Percentiles rank a stretch among this genome's conserved stretches.
These are phyloP conservation scores for Sipha flava DNA, from an alignment of 1,140 invertebrate species.

Conservation along the genomic window DNA sequence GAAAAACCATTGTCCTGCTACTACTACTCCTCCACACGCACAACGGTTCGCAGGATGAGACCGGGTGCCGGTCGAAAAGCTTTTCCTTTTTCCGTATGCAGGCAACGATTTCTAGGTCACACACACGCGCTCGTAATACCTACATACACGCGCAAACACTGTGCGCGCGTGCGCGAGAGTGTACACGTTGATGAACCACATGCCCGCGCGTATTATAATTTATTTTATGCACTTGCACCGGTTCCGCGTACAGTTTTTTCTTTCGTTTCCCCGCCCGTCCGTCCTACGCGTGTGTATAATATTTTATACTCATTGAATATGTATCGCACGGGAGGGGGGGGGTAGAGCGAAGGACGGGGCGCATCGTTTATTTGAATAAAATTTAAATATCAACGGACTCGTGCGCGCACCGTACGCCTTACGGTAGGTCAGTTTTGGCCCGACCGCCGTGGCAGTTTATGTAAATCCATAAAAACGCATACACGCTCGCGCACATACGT, in stretches of 20 bases:
- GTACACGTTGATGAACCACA: background rate
- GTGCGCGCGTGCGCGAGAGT: no score
- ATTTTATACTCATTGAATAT: background rate
- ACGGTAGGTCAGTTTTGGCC: slow-evolving; percentile 25
- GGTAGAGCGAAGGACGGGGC: background rate
- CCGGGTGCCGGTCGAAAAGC: background rate
- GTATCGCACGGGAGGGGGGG: background rate
- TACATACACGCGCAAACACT: background rate
- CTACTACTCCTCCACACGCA: no score
- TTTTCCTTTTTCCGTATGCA: slow-evolving; percentile 13
- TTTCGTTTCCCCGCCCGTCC: background rate
- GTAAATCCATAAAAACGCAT: background rate
- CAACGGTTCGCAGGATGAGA: no score
- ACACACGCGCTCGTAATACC: no score
- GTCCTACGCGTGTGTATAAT: background rate
- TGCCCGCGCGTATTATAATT: background rate
- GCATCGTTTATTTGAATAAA: slow-evolving; percentile 27
- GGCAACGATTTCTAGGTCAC: slow-evolving; percentile 11
- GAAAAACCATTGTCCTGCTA: no score
- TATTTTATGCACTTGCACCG: slow-evolving; percentile 8
- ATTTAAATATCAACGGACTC: slow-evolving; percentile 29
- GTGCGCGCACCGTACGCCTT: background rate
- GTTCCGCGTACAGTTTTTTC: background rate
- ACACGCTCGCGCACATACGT: background rate
- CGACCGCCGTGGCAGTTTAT: background rate